A percentile compares a stretch with the other conserved stretches of the same genome.
Conservation (phyloP, 2,113 vertebrate species). For the Poeciliopsis occidentalis region DNA sequence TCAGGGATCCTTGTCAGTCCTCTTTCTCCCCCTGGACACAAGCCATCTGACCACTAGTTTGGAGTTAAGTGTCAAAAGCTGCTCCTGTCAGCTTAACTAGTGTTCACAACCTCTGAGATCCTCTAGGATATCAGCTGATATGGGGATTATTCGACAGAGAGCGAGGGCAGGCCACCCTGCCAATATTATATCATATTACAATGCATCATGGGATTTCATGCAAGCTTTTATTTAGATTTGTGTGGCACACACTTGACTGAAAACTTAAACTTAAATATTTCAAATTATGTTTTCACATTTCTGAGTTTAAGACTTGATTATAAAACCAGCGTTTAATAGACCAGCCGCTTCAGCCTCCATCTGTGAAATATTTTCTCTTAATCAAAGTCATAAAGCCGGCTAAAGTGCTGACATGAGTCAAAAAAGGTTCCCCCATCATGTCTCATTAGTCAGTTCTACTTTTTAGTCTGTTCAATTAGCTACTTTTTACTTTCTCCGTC, state of each 20-base stretch:
- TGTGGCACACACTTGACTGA: not conserved
- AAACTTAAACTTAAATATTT: not conserved
- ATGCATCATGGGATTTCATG: not conserved
- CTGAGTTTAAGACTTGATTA: not conserved
- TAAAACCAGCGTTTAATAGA: not conserved
- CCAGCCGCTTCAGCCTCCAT: constrained; percentile 7
- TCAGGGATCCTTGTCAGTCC: constrained; percentile 49
- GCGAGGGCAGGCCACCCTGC: constrained; percentile 16
- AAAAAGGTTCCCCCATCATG: constrained; percentile 52
- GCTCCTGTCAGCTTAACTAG: constrained; percentile 60
- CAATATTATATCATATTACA: not conserved
- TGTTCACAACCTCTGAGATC: constrained; percentile 50
- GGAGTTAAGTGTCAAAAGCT: constrained; percentile 62
- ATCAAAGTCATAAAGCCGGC: constrained; percentile 43
- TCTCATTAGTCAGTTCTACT: constrained; percentile 55
- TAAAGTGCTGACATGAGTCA: constrained; percentile 56
- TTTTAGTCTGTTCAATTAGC: constrained; percentile 59
- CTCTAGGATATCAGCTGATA: constrained; percentile 39
- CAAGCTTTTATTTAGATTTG: not conserved
- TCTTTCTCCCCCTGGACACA: constrained; percentile 45
- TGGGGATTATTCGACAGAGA: constrained; percentile 48
- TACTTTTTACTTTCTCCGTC: constrained; percentile 2
- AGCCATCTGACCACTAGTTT: constrained; percentile 44
- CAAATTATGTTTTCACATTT: not conserved
- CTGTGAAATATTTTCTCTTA: constrained; percentile 32